phyloP scores from a whole-genome alignment of 2,888 invertebrate species.

The Balanococcus diminutus region DNA sequence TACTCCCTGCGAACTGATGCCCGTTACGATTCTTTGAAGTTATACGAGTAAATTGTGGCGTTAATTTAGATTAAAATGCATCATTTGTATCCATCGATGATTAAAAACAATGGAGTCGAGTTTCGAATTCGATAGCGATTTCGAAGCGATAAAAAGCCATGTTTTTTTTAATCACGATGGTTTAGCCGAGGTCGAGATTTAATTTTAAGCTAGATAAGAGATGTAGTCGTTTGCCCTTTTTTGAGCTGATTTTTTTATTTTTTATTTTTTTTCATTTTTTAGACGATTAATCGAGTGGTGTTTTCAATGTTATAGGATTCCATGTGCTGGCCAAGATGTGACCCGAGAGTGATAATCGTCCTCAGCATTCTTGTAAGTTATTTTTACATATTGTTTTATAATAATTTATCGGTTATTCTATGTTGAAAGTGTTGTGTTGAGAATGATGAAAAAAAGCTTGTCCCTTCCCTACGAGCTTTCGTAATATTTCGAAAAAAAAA shows the following conservation, averaged over 20 bases:
- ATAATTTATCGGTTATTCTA: too few relatives aligned
- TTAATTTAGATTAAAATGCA: conserved; percentile 20
- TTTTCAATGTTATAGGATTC: not conserved
- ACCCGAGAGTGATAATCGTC: not conserved
- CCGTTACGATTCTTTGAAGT: too few relatives aligned
- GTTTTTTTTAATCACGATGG: not conserved
- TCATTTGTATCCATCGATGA: not conserved
- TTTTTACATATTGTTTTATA: not conserved
- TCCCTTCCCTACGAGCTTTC: too few relatives aligned
- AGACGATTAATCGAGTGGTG: not conserved
- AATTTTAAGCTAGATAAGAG: not conserved
- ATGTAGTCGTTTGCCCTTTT: not conserved
- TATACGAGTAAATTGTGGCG: not conserved
- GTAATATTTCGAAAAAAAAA: too few relatives aligned
- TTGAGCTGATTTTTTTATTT: not conserved
- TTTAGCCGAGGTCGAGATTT: not conserved
- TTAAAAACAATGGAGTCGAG: not conserved
- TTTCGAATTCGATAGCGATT: not conserved
- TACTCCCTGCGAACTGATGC: too few relatives aligned
- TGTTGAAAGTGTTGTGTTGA: too few relatives aligned
- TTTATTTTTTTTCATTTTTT: not conserved
- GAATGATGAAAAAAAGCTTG: too few relatives aligned
- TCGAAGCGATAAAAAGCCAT: not conserved
- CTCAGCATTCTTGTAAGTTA: not conserved
- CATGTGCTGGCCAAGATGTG: not conserved